Conservation (phyloP, 1,140 invertebrate species). For the Drosophila asahinai region DNA sequence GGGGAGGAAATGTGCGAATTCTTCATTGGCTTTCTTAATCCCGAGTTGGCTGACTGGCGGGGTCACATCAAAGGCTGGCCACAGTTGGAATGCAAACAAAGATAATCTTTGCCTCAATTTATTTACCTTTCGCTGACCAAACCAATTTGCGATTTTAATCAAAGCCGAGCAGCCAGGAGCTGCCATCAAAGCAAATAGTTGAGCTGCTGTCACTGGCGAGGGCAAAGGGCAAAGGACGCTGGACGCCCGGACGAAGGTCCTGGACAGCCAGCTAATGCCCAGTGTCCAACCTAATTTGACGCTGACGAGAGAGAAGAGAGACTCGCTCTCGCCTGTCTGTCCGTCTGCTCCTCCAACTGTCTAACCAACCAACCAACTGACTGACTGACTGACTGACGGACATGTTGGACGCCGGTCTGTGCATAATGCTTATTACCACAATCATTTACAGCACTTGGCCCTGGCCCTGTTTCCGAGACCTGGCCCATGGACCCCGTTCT, state of each 20-base stretch:
- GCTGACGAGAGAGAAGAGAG: slow-evolving; percentile 50
- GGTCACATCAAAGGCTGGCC: slow-evolving; percentile 58
- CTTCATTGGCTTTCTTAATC: slow-evolving; percentile 58
- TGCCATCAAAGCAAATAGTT: slow-evolving; percentile 67
- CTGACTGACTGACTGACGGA: slow-evolving; percentile 39
- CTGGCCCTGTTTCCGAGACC: slow-evolving; percentile 8
- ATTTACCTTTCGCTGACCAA: slow-evolving; percentile 58
- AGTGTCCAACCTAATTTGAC: slow-evolving; percentile 77
- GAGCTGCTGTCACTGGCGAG: slow-evolving; percentile 37
- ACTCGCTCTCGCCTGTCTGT: slow-evolving; percentile 20
- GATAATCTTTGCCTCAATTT: slow-evolving; percentile 50
- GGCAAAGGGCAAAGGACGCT: slow-evolving; percentile 35
- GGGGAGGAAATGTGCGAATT: slow-evolving; percentile 22
- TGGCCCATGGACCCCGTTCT: not conserved
- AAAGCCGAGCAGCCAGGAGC: slow-evolving; percentile 36
- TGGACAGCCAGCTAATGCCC: slow-evolving; percentile 38
- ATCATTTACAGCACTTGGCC: slow-evolving; percentile 53
- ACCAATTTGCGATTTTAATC: slow-evolving; percentile 71
- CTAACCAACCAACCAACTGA: not conserved
- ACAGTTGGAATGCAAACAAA: slow-evolving; percentile 49
- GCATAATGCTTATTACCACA: slow-evolving; percentile 79
- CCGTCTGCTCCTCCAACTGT: slow-evolving; percentile 8
- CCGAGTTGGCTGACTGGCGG: slow-evolving; percentile 14
- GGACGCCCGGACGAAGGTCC: slow-evolving; percentile 2
- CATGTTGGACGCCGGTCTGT: slow-evolving; percentile 53